These are phyloP conservation scores for Prionailurus bengalensis DNA, from an alignment of 2,113 vertebrate species.

Conservation along the genomic window DNA sequence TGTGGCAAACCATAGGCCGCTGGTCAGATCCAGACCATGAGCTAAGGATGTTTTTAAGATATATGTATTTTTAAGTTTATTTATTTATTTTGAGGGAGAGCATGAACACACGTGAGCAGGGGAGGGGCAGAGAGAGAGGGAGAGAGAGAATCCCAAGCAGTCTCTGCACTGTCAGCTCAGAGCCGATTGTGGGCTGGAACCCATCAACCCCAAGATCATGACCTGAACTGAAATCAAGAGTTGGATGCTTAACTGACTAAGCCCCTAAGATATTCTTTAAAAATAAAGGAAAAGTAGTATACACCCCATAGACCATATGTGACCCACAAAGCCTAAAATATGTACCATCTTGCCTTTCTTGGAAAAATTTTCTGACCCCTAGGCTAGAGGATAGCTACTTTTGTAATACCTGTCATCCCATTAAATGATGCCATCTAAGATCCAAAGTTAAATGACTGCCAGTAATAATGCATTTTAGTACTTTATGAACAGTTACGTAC, in stretches of 20 bases:
- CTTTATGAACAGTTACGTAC: neutral
- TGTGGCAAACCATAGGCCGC: neutral
- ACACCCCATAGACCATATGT: neutral
- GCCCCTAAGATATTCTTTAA: neutral
- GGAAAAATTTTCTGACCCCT: neutral
- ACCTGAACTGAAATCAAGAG: too few relatives aligned
- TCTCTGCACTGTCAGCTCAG: too few relatives aligned
- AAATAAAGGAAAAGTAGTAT: neutral
- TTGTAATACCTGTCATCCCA: neutral
- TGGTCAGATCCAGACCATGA: neutral
- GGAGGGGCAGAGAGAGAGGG: too few relatives aligned
- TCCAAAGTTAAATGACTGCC: conserved; percentile 42
- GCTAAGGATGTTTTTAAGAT: neutral
- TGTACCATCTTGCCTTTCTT: neutral
- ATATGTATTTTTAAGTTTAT: too few relatives aligned
- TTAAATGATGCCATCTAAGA: neutral
- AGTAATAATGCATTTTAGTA: neutral
- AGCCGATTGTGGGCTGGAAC: too few relatives aligned
- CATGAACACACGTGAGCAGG: too few relatives aligned
- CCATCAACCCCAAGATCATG: too few relatives aligned
- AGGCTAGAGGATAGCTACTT: neutral
- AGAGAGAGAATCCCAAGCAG: too few relatives aligned
- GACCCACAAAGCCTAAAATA: neutral
- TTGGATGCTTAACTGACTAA: too few relatives aligned
- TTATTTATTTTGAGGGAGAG: too few relatives aligned